Base-by-base conservation (phyloP, 1,140 invertebrate genomes). In the Mesaphorura yosii region DNA sequence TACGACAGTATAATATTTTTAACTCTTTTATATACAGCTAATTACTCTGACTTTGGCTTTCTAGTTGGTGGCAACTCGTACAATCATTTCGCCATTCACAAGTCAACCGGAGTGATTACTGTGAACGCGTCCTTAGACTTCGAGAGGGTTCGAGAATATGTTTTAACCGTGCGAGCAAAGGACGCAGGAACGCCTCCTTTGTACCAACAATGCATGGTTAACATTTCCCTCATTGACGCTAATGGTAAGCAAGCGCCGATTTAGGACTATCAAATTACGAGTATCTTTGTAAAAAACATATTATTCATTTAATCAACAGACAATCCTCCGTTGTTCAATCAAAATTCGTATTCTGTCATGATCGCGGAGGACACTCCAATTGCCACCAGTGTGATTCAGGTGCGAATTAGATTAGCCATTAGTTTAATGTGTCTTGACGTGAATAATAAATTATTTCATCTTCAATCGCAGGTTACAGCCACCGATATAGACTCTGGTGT, bases 21-120 rank as follows among this genome's bases (percentile, higher is more conserved):
- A n/a, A n/a, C n/a, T n/a, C n/a, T n/a, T n/a, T n/a, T n/a, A n/a
- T n/a, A n/a, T n/a, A n/a, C n/a, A n/a, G n/a, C n/a, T n/a, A n/a
- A n/a, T n/a, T n/a, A n/a, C n/a, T n/a, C n/a, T n/a, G n/a, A n/a
- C n/a, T n/a, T n/a, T n/a, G n/a, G n/a, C n/a, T n/a, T n/a, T n/a
- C n/a, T n/a, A n/a, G 78, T 91, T 20, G 86, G 83, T 34, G 88
- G 87, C 20, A 90, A 90, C 64, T 86, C 88, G 64, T 83, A 88
- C 58, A 81, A 82, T 48, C 87, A 89, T 65, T 92, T 91, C 67
- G 68, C 74, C 19, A 81, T 92, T 40, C 75, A 90, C 65, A 74
- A 77, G 0, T 75, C 76, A 50, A 78, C 78, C 20, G 87, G 72
- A 63, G 76, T 83, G 0, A 76, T 96, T 27, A 76, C 72, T 19